Evolutionary conservation across 2,113 vertebrate species (phyloP), one percentile per base, ranked within the genome.

Genomic region (Odontesthes bonariensis): DNA sequence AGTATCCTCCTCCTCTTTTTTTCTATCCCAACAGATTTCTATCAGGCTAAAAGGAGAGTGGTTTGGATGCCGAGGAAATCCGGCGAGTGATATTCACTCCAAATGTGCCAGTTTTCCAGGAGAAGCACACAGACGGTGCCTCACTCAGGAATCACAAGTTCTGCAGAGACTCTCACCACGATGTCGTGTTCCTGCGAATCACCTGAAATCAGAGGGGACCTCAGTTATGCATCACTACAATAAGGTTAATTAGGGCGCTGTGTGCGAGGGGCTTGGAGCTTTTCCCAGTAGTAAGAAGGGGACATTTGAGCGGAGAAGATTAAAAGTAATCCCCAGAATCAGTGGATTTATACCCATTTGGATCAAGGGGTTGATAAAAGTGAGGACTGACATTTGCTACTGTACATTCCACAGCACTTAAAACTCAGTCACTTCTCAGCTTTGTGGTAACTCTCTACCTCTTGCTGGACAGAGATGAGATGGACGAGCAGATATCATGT

Each of bases 11-110:
- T 27, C 3, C 27, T 27, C 3, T 6, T 47, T 17, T n/a, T 49
- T 49, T 49, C 6, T 4, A 40, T 78, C 49, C 75, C 63, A 6
- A 73, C 91, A 98, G 97, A 98, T 82, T 98, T 96, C 93, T 98
- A 97, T 83, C 93, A 94, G 81, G 85, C 95, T 46, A 98, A 97
- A 85, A 70, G 93, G 69, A 92, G 95, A 86, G 85, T 93, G 0
- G 58, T 95, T 55, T 85, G 71, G 65, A 87, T 81, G 61, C 86
- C 92, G 0, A 87, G 84, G 70, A 96, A 95, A 91, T 94, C 95
- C 44, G 94, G 88, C 59, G 94, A 93, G 27, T 98, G 89, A 97
- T 20, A 2, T 0, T 69, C 12, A 2, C 35, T 23, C 32, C 27
- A 20, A 56, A 31, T 16, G 63, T 61, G 62, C 59, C 77, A 71